Conservation (phyloP, 2,113 vertebrate genomes). For the Canis aureus region DNA sequence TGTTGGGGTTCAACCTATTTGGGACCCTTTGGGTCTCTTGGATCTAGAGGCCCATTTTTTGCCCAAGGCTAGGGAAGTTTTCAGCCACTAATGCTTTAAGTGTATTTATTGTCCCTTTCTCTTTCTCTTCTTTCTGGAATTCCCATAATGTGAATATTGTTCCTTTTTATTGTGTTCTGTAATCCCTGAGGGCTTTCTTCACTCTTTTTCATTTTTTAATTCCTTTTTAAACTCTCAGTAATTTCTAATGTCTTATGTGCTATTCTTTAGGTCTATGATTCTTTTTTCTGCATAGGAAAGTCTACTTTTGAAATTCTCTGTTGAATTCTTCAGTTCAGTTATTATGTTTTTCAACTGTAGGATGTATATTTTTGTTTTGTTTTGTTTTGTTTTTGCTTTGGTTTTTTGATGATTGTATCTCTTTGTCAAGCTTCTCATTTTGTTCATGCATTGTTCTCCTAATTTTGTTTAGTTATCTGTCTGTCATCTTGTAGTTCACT, state of each 20-base stretch:
- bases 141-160: not conserved
- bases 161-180: not conserved
- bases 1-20: not conserved
- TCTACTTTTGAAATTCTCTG: not conserved
- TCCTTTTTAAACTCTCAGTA: not conserved
- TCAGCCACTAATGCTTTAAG: not conserved
- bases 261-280: not conserved
- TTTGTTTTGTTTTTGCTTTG: not conserved
- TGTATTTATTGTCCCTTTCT: not conserved
- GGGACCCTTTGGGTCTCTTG: not conserved
- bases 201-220: not conserved
- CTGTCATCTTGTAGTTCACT: not conserved
- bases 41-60: not conserved
- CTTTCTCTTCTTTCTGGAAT: not conserved
- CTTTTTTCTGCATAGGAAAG: not conserved
- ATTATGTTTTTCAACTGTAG: not conserved
- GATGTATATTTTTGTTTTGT: not conserved
- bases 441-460: not conserved
- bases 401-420: not conserved
- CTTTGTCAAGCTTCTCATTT: not conserved
- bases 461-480: not conserved
- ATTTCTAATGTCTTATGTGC: not conserved
- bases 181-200: not conserved
- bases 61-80: not conserved
- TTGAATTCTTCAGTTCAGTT: not conserved